phyloP scores from a whole-genome alignment of 2,113 vertebrate species.

The Thalassarche chlororhynchos region DNA sequence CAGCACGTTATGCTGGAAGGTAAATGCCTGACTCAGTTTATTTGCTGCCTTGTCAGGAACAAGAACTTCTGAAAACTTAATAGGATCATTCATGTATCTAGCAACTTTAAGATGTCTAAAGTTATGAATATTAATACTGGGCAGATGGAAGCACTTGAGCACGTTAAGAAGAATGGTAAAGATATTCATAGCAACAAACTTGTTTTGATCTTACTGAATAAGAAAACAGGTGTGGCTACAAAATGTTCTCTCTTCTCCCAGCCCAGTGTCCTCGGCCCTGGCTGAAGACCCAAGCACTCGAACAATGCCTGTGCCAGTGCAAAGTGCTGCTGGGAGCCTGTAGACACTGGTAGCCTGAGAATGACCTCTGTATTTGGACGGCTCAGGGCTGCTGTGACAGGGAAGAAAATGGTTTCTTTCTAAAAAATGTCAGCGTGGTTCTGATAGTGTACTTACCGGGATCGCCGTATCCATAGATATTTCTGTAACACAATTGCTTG shows the following conservation, averaged over 20 bases:
- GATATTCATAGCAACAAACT: not conserved
- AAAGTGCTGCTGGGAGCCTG: not conserved
- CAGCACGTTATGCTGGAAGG: conserved; percentile 13
- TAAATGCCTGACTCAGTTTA: conserved; percentile 41
- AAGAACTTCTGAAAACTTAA: conserved; percentile 39
- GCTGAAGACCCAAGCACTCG: not conserved
- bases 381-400: not conserved
- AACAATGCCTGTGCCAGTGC: not conserved
- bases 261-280: not conserved
- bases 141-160: not conserved
- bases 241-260: not conserved
- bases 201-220: not conserved
- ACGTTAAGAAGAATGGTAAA: not conserved
- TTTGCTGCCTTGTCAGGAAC: conserved; percentile 46
- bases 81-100: not conserved
- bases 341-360: not conserved
- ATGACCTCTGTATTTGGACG: not conserved
- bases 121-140: conserved; percentile 51
- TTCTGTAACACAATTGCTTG: not conserved
- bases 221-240: not conserved
- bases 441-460: not conserved
- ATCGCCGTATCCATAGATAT: not conserved
- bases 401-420: not conserved
- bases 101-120: conserved; percentile 24
- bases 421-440: not conserved